Conservation (phyloP, 2,888 invertebrate species). For the Stenodema calcarata region DNA sequence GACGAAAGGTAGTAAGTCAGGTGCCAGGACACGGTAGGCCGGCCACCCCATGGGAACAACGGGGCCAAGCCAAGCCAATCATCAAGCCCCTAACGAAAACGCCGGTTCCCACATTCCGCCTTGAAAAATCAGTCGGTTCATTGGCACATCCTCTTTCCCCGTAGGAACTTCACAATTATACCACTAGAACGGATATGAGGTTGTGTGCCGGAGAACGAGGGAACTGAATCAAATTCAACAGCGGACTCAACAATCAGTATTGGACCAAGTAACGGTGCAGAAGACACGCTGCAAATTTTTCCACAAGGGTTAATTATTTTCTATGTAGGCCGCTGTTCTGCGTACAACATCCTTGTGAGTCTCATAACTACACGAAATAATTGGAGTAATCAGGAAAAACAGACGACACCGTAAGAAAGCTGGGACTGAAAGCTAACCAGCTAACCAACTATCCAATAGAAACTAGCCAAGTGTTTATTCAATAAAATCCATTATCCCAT, state of each 20-base stretch:
- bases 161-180: slow-evolving; percentile 39
- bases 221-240: neutral
- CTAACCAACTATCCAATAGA: no score
- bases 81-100: slow-evolving; percentile 22
- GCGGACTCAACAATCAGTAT: neutral
- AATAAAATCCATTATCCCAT: no score
- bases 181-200: slow-evolving; percentile 15
- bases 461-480: no score
- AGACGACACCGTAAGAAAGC: no score
- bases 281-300: no score
- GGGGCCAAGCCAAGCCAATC: slow-evolving; percentile 33
- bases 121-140: slow-evolving; percentile 41
- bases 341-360: no score
- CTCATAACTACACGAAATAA: no score
- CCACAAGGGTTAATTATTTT: no score
- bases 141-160: slow-evolving; percentile 42
- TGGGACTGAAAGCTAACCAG: no score
- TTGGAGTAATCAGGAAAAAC: no score
- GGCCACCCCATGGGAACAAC: slow-evolving; percentile 54
- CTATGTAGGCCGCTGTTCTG: no score
- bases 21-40: slow-evolving; percentile 53
- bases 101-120: slow-evolving; percentile 47
- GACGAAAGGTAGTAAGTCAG: slow-evolving; percentile 19
- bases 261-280: no score
- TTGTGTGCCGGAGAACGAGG: neutral